Evolutionary conservation across 2,888 invertebrate species (phyloP), one percentile per base, ranked within the genome.

Genomic region (Chironomus riparius): DNA sequence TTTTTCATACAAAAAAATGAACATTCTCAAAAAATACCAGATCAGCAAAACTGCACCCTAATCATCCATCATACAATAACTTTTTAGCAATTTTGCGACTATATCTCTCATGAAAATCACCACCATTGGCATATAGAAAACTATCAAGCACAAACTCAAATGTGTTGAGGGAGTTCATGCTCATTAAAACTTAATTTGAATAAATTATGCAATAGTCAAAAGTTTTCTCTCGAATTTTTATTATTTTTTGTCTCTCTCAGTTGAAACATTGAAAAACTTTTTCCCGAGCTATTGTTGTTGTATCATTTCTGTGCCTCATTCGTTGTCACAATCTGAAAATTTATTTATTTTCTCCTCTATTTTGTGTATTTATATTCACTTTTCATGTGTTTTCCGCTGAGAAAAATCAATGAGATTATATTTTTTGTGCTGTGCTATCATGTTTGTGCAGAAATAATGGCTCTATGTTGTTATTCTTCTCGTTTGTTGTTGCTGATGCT

Each of bases 131-230:
- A 56, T 56, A 56, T 15, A 65, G 21, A 65, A 21, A 65, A 65
- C 65, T 65, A 65, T 65, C 65, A 65, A 22, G 21, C 65, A 65
- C 18, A 24, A 10, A 24, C 65, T 65, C 22, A 22, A 65, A 24
- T 24, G 22, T 24, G 65, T 65, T 24, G 24, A 13, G 24, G 24
- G 24, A 65, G 65, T 65, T 65, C 65, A 65, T 65, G 65, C 65
- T 65, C 65, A 65, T 65, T 65, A 65, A 65, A 65, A 65, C 65
- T 65, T 65, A 65, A 65, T 65, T 65, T 65, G 65, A 65, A 65
- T 65, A 65, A 65, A 65, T 65, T 65, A 65, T 65, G 65, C 65
- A 65, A 22, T 65, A 65, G 65, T 65, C 65, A 24, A 65, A 65
- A 65, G 65, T 65, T 65, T 38, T 10, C 38, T 38, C 38, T 38